A percentile compares a stretch with the other conserved stretches of the same genome.
These are phyloP conservation scores for Catamblyrhynchus diadema DNA, from an alignment of 2,797 vertebrate species.

Conservation along the genomic window DNA sequence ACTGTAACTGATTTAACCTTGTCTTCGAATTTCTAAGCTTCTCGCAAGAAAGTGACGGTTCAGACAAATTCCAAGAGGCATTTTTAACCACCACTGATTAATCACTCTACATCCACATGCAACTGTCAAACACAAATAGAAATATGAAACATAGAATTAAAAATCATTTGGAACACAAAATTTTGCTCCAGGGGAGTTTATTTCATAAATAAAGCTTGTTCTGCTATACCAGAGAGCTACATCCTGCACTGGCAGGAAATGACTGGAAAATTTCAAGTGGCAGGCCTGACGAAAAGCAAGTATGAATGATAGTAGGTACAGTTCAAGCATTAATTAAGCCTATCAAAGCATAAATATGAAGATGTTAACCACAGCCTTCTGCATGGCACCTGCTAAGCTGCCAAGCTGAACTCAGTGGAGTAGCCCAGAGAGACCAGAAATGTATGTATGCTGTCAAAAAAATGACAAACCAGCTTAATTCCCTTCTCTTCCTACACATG, in stretches of 20 bases:
- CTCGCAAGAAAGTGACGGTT: not conserved
- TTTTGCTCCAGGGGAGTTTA: not conserved
- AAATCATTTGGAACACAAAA: not conserved
- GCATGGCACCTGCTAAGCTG: not conserved
- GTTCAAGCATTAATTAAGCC: not conserved
- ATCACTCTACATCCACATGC: not conserved
- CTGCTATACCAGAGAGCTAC: not conserved
- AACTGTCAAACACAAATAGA: not conserved
- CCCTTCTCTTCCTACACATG: not conserved
- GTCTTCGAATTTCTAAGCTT: not conserved
- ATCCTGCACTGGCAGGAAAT: not conserved
- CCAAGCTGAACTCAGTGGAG: not conserved
- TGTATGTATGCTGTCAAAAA: not conserved
- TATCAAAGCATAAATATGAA: not conserved
- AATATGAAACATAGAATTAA: not conserved
- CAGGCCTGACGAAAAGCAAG: not conserved
- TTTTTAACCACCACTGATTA: not conserved
- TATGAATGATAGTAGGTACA: not conserved
- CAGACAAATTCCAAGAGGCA: not conserved
- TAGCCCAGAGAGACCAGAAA: not conserved
- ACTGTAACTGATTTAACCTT: not conserved
- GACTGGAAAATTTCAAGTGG: constrained; percentile 8
- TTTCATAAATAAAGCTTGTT: not conserved
- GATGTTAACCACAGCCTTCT: not conserved
- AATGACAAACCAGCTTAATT: not conserved